Evolutionary conservation across 2,797 vertebrate species (phyloP).

Genomic region (Acanthurus leucopareius): DNA sequence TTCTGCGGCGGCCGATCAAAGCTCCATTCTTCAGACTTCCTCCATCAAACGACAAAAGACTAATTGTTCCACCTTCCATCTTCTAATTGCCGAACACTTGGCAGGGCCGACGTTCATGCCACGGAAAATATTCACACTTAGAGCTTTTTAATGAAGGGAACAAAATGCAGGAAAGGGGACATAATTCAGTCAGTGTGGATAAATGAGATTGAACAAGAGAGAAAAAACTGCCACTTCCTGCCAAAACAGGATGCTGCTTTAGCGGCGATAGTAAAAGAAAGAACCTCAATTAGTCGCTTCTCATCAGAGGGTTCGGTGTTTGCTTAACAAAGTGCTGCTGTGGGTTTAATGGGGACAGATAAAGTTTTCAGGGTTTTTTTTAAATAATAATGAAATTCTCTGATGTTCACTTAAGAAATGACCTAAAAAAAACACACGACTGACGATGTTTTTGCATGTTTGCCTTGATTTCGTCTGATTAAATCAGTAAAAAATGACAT

Average conservation of each 20-base stretch:
- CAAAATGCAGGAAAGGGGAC: conserved; percentile 61
- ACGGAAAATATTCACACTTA: conserved; percentile 52
- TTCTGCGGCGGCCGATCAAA: conserved; percentile 12
- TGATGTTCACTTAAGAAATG: too few species aligned
- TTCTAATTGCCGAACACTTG: conserved; percentile 67
- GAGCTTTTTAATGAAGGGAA: conserved; percentile 68
- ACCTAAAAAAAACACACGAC: too few species aligned
- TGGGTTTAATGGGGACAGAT: too few species aligned
- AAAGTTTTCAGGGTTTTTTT: too few species aligned
- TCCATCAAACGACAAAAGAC: conserved; percentile 35
- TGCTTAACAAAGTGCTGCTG: conserved; percentile 24
- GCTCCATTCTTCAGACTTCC: conserved; percentile 56
- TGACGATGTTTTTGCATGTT: too few species aligned
- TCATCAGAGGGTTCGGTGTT: conserved; percentile 37
- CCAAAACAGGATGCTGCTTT: conserved; percentile 69
- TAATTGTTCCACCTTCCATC: conserved; percentile 66
- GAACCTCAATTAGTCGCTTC: conserved; percentile 33
- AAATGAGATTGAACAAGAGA: conserved; percentile 58
- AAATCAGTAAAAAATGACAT: neutral
- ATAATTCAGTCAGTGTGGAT: conserved; percentile 53
- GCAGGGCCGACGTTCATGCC: conserved; percentile 39
- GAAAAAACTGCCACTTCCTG: conserved; percentile 65
- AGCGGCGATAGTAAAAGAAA: conserved; percentile 43
- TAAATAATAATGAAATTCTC: too few species aligned
- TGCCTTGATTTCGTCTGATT: neutral